Percentiles rank a stretch among this genome's conserved stretches.
Conservation (phyloP, 2,113 vertebrate genomes). For the Solea solea region DNA sequence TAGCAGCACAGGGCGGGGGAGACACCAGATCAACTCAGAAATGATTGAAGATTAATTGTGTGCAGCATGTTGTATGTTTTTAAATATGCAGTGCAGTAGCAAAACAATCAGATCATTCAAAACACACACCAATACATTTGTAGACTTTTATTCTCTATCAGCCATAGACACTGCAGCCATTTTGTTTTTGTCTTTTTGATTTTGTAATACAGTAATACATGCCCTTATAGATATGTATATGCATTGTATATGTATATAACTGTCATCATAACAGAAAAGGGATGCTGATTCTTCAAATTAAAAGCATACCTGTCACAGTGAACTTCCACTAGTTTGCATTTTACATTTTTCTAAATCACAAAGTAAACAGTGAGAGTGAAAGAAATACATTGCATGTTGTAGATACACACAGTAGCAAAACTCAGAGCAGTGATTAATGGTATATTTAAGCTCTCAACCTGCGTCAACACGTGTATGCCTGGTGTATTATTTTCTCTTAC, state of each 20-base stretch:
- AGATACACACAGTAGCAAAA: conserved; percentile 84
- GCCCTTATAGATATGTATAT: conserved; percentile 96
- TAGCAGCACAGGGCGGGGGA: no score
- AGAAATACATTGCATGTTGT: conserved; percentile 69
- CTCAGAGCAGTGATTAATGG: conserved; percentile 85
- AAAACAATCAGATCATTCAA: neutral
- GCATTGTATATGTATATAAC: conserved; percentile 84
- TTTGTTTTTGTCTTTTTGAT: conserved; percentile 86
- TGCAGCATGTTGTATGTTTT: no score
- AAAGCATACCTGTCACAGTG: conserved; percentile 95
- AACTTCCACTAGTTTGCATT: conserved; percentile 82
- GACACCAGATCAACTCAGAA: no score
- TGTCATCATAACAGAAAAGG: conserved; percentile 95
- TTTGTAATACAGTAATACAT: conserved; percentile 95
- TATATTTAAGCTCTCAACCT: conserved; percentile 50
- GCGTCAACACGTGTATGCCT: conserved; percentile 15
- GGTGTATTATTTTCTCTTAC: conserved; percentile 18
- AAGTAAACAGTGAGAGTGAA: conserved; percentile 83
- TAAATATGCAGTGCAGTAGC: no score
- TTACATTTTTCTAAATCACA: conserved; percentile 85
- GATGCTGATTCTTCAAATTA: conserved; percentile 92
- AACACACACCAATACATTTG: conserved; percentile 73
- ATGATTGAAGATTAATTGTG: no score
- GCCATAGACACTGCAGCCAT: conserved; percentile 92
- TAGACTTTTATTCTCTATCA: conserved; percentile 94